These are phyloP conservation scores for Leptogaster cylindrica DNA, from an alignment of 2,888 invertebrate genomes.

Conservation along the genomic window DNA sequence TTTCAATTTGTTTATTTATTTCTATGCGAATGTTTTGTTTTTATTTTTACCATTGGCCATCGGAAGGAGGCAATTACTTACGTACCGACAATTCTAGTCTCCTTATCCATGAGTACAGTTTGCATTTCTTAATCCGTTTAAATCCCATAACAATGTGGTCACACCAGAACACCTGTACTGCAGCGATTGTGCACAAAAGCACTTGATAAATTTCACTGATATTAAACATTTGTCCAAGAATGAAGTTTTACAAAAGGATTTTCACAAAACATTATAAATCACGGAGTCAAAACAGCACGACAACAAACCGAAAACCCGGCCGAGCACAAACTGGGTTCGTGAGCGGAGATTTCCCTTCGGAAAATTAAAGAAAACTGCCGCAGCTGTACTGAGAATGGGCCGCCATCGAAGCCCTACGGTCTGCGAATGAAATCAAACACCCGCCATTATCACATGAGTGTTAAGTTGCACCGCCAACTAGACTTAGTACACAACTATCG, in stretches of 20 bases:
- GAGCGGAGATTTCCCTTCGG: not conserved
- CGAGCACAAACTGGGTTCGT: not conserved
- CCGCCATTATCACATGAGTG: slow-evolving; percentile 31
- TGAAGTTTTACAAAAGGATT: not conserved
- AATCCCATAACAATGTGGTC: not conserved
- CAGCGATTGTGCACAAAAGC: slow-evolving; percentile 1
- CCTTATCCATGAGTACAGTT: slow-evolving; percentile 1
- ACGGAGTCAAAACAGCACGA: not conserved
- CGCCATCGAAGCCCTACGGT: slow-evolving; percentile 18
- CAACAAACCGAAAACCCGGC: not conserved
- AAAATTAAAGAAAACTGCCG: not conserved
- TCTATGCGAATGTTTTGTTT: no score
- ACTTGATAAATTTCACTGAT: slow-evolving; percentile 6
- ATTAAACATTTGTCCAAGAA: slow-evolving; percentile 14
- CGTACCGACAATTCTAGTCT: slow-evolving; percentile 1
- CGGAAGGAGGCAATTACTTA: slow-evolving; percentile 22
- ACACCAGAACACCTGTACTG: slow-evolving; percentile 1
- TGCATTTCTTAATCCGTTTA: not conserved
- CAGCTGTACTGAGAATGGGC: not conserved
- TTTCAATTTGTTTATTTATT: no score
- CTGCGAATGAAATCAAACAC: slow-evolving; percentile 32
- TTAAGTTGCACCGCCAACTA: slow-evolving; percentile 12
- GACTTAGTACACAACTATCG: slow-evolving; percentile 14
- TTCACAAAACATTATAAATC: slow-evolving; percentile 17
- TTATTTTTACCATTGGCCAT: no score